Conservation (phyloP, 2,888 invertebrate genomes). For the Nebria salina region DNA sequence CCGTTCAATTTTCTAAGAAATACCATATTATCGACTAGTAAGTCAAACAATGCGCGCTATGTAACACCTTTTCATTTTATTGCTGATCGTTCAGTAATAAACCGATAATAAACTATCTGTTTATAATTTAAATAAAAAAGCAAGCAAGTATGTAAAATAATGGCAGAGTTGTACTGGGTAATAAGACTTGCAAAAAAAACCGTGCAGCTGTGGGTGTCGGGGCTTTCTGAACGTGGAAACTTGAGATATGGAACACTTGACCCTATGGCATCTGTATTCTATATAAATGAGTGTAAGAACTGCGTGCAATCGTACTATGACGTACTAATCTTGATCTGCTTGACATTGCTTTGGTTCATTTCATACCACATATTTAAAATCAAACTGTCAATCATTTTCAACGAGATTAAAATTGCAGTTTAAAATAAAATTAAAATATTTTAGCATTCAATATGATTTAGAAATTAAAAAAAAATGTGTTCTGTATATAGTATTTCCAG, state of each 20-base stretch:
- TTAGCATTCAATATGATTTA: no score
- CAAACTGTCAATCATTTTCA: constrained; percentile 28
- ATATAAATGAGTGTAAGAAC: constrained; percentile 12
- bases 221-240: no score
- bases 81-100: background rate
- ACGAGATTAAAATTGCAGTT: no score
- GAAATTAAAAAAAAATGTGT: no score
- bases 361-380: background rate
- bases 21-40: background rate
- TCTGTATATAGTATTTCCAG: no score
- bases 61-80: background rate
- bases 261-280: constrained; percentile 30
- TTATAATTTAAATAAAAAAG: no score
- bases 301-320: constrained; percentile 26
- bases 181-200: no score
- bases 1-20: background rate
- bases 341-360: constrained; percentile 24
- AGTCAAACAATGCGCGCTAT: background rate
- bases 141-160: no score
- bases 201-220: no score
- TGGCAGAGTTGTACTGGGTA: no score
- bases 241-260: constrained; percentile 11
- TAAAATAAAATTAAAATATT: no score
- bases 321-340: constrained; percentile 30
- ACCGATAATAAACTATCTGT: no score